A percentile compares a stretch with the other conserved stretches of the same genome.
phyloP scores from a whole-genome alignment of 2,797 vertebrate genomes.

The Chelidonichthys spinosus region DNA sequence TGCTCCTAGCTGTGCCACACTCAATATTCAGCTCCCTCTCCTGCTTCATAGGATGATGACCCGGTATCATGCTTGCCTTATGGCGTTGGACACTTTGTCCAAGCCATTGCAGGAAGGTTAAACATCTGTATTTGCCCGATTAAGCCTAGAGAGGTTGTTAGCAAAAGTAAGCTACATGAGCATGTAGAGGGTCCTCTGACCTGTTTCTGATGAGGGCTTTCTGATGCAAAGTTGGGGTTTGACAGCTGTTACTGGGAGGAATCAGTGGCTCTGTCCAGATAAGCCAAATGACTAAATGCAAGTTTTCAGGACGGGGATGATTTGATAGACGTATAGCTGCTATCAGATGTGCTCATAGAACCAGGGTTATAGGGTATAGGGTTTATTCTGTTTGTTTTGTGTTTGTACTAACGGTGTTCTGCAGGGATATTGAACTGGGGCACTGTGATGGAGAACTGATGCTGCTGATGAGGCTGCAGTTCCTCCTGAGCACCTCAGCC shows the following conservation, averaged over 20 bases:
- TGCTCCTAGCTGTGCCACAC: constrained; percentile 2
- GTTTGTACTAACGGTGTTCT: not conserved
- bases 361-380: not conserved
- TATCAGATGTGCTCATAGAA: constrained; percentile 4
- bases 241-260: constrained; percentile 14
- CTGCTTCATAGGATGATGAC: constrained; percentile 11
- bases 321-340: not conserved
- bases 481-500: constrained; percentile 52
- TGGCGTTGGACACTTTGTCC: not conserved
- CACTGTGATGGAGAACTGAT: constrained; percentile 45
- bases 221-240: not conserved
- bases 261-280: constrained; percentile 2
- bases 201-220: not conserved
- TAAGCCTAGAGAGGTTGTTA: not conserved
- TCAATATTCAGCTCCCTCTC: constrained; percentile 8
- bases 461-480: constrained; percentile 53
- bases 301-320: not conserved
- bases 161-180: not conserved
- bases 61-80: constrained; percentile 1
- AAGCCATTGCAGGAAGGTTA: not conserved
- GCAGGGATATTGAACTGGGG: constrained; percentile 39
- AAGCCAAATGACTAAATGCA: not conserved
- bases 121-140: constrained; percentile 12
- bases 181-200: not conserved
- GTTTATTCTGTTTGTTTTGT: constrained; percentile 23